Conservation (phyloP, 2,797 vertebrate species). For the Myioborus melanocephalus region DNA sequence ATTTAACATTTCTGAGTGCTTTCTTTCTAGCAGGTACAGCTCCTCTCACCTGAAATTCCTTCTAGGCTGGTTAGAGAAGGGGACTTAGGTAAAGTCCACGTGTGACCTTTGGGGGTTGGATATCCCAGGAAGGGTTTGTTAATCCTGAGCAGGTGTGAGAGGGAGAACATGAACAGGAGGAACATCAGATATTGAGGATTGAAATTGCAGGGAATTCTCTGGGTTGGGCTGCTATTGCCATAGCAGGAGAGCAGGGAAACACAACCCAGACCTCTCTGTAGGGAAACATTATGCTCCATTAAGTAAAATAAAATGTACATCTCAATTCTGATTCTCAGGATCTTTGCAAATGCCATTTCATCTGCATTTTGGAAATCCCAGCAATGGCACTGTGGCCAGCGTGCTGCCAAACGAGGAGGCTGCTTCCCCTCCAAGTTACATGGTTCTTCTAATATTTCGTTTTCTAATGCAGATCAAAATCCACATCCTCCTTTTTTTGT, state of each 20-base stretch:
- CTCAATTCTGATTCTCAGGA: neutral
- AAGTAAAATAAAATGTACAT: neutral
- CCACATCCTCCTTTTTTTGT: neutral
- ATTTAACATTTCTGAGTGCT: neutral
- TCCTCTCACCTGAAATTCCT: neutral
- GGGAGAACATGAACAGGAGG: neutral
- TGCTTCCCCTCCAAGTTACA: neutral
- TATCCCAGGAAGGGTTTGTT: neutral
- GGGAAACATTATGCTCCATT: neutral
- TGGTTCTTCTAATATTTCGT: neutral
- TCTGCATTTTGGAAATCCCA: neutral
- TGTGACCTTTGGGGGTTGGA: neutral
- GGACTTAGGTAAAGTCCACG: neutral
- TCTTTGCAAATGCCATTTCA: neutral
- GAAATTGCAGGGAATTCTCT: neutral
- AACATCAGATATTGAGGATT: neutral
- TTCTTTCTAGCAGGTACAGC: neutral
- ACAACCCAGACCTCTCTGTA: neutral
- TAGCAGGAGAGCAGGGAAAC: neutral
- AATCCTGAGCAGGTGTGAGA: neutral
- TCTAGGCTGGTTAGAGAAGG: neutral
- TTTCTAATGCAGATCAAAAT: neutral
- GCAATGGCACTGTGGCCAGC: neutral
- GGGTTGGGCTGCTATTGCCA: neutral
- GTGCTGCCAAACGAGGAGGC: fast-evolving